Evolutionary conservation across 2,888 invertebrate genomes (phyloP), one percentile per base, ranked within the genome.

Genomic region (Thymelicus acteon): DNA sequence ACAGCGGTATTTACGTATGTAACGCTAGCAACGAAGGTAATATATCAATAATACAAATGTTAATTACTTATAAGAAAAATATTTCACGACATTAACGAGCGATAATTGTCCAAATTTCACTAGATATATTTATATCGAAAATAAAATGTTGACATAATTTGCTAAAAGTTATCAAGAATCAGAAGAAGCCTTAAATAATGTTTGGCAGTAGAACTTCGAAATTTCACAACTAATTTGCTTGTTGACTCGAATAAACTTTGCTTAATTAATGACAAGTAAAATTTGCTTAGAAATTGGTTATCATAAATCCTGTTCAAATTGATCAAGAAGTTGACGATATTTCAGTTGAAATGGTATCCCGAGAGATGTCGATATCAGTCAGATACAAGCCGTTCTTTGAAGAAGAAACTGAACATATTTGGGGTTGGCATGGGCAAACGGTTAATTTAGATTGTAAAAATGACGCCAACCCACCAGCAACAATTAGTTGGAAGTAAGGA

Each of bases 1-100:
- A 82, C 7, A 85, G 83, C 73, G 92, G 92, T 40, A 71, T 78
- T 58, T 92, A 89, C 62, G 70, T 80, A 15, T 93, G 93, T 72
- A 89, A 87, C 65, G 91, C 91, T 2, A 83, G 75, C 8, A 92
- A 92, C 77, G 82, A 82, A 72, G 90, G 93, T 91, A 82, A 80
- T 37, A 37, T 7, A 13, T 10, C 5, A 54, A 54, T 24, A 10
- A 31, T 19, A 37, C 3, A 57, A 2, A 37, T 37, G 2, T 13
- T 57, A 6, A 54, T 6, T 12, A n/a, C 10, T 6, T 12, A n/a
- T 7, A n/a, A 54, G 5, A 8, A 24, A 24, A 54, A 24, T 2
- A 12, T 24, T 8, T 8, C 15, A 15, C 12, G 10, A 10, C 10
- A 1, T 47, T 47, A 47, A 31, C 10, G 44, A 12, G 12, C 12